A percentile compares a stretch with the other conserved stretches of the same genome.
Evolutionary conservation across 2,113 vertebrate species (phyloP).

Genomic region (Macrotis lagotis): DNA sequence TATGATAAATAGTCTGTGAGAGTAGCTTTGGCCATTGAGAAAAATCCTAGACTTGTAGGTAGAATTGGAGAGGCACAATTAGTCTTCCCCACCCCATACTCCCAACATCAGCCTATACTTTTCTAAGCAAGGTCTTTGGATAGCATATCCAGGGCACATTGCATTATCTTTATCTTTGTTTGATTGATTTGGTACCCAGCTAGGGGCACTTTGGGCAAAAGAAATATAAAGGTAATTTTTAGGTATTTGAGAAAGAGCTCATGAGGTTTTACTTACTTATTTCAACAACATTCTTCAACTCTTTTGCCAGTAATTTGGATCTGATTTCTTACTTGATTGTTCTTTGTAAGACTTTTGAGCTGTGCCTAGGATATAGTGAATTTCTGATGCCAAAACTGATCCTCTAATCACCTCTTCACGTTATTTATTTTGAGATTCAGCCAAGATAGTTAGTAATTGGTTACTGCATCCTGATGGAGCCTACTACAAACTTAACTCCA

Average conservation of each 20-base stretch:
- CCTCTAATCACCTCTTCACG: not conserved
- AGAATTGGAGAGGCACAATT: not conserved
- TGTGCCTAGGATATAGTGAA: too few species aligned
- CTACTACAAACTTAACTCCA: not conserved
- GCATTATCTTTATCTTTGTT: too few species aligned
- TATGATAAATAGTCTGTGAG: not conserved
- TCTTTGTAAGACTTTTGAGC: too few species aligned
- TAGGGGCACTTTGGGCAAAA: not conserved
- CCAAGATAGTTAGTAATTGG: too few species aligned
- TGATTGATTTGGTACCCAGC: not conserved
- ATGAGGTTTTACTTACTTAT: too few species aligned
- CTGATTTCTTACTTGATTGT: too few species aligned
- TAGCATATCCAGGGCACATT: not conserved
- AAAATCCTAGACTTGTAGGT: not conserved
- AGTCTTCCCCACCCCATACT: too few species aligned
- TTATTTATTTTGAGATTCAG: not conserved
- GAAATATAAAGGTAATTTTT: not conserved
- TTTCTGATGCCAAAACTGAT: not conserved
- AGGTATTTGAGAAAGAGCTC: too few species aligned
- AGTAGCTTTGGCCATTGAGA: not conserved
- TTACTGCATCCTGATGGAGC: not conserved
- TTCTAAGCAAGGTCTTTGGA: not conserved
- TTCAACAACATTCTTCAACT: too few species aligned
- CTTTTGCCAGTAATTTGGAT: too few species aligned
- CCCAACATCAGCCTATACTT: not conserved